Percentiles rank a stretch among this genome's conserved stretches.
Conservation (phyloP, 2,113 vertebrate genomes). For the Callionymus lyra region DNA sequence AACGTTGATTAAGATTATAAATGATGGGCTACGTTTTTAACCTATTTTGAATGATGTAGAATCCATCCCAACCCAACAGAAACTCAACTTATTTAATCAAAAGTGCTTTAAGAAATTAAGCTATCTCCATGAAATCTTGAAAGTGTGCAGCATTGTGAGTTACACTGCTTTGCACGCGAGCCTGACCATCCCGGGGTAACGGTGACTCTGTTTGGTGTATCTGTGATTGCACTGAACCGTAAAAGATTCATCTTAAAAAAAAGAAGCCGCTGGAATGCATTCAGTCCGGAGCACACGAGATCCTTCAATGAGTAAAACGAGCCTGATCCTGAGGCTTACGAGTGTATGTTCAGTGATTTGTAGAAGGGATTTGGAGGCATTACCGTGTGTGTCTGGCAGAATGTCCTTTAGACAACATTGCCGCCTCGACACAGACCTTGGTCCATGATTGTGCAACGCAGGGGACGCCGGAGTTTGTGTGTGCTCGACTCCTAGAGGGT, state of each 20-base stretch:
- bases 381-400: constrained; percentile 48
- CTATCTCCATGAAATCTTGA: too few relatives aligned
- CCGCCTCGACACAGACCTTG: constrained; percentile 8
- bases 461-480: constrained; percentile 11
- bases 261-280: constrained; percentile 55
- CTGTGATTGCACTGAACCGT: constrained; percentile 26
- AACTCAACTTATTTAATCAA: too few relatives aligned
- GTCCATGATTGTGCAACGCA: constrained; percentile 10
- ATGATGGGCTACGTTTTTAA: too few relatives aligned
- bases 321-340: constrained; percentile 60
- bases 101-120: too few relatives aligned
- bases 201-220: constrained; percentile 30
- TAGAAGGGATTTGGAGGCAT: constrained; percentile 59
- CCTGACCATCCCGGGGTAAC: constrained; percentile 32
- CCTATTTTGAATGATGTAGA: too few relatives aligned
- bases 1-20: too few relatives aligned
- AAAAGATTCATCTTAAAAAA: constrained; percentile 34
- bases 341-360: constrained; percentile 65
- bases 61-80: too few relatives aligned
- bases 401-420: constrained; percentile 44
- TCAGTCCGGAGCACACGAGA: constrained; percentile 39
- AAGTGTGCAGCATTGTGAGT: too few relatives aligned
- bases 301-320: constrained; percentile 56
- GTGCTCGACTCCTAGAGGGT: too few relatives aligned
- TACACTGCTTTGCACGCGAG: constrained; percentile 36